Percentiles rank a stretch among this genome's conserved stretches.
Conservation (phyloP, 2,888 invertebrate species). For the Dicyrtoma fusca region DNA sequence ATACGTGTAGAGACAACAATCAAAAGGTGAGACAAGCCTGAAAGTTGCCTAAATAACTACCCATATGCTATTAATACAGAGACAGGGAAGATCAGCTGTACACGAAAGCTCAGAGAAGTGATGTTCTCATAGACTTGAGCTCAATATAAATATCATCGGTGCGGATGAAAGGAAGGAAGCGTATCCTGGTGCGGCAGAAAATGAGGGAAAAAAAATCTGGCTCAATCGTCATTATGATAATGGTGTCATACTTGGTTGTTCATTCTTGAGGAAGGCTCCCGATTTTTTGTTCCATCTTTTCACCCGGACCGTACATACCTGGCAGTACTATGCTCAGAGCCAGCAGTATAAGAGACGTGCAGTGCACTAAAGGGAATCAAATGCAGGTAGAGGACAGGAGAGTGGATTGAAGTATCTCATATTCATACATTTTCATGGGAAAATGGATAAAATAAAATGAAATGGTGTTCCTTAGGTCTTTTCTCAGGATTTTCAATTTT, state of each 20-base stretch:
- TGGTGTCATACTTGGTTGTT: slow-evolving; percentile 36
- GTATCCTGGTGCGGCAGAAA: slow-evolving; percentile 34
- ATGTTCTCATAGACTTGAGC: no score
- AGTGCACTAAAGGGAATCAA: background rate
- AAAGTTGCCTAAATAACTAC: no score
- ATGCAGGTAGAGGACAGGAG: no score
- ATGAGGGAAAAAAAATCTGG: slow-evolving; percentile 35
- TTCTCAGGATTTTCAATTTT: slow-evolving; percentile 14
- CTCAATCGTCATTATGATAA: slow-evolving; percentile 41
- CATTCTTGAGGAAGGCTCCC: slow-evolving; percentile 16
- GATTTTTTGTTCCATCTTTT: background rate
- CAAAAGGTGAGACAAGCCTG: no score
- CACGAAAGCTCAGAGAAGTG: no score
- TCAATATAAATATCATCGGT: no score
- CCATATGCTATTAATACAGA: no score
- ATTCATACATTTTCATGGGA: slow-evolving; percentile 38
- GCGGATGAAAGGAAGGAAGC: slow-evolving; percentile 34
- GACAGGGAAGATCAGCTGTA: no score
- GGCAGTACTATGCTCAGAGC: no score
- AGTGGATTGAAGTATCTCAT: background rate
- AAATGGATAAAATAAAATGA: slow-evolving; percentile 27
- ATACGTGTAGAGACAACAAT: no score
- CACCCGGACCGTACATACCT: no score
- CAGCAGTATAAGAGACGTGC: background rate
- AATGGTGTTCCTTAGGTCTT: slow-evolving; percentile 12